Conservation (phyloP, 2,797 vertebrate species). For the Pteropus rufus region DNA sequence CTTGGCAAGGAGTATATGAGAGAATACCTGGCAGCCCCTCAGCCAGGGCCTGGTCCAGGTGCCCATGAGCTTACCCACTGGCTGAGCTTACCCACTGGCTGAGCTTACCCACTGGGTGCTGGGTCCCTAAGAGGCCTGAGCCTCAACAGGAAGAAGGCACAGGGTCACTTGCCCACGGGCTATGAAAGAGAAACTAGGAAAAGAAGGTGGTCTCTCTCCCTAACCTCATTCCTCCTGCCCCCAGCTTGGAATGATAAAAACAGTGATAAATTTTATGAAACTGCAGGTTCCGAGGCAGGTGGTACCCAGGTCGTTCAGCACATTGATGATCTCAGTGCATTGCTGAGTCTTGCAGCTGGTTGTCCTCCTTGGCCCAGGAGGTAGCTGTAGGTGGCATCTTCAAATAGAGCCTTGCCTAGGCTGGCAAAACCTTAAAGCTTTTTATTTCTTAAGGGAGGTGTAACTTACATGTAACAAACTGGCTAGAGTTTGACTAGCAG, state of each 20-base stretch:
- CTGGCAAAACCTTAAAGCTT: not conserved
- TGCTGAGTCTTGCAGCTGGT: not conserved
- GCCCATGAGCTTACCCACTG: not conserved
- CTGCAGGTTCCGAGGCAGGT: not conserved
- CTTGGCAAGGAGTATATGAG: not conserved
- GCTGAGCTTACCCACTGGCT: too few species aligned
- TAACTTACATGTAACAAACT: not conserved
- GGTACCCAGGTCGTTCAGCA: rapidly evolving
- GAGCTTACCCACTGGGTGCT: not conserved
- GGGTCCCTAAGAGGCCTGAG: not conserved
- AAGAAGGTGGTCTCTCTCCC: not conserved
- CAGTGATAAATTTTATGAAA: not conserved
- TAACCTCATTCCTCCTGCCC: not conserved
- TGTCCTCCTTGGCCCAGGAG: rapidly evolving
- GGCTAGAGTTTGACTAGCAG: not conserved
- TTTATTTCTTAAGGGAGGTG: not conserved
- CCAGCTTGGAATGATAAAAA: not conserved
- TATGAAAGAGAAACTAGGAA: not conserved
- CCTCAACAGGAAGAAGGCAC: not conserved
- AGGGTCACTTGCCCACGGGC: not conserved
- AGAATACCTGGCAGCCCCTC: not conserved
- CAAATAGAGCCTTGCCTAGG: not conserved
- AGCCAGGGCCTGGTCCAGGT: not conserved
- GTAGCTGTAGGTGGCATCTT: not conserved
- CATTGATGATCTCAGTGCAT: rapidly evolving